Evolutionary conservation across 2,113 vertebrate genomes (phyloP).

Genomic region (Miniopterus natalensis): DNA sequence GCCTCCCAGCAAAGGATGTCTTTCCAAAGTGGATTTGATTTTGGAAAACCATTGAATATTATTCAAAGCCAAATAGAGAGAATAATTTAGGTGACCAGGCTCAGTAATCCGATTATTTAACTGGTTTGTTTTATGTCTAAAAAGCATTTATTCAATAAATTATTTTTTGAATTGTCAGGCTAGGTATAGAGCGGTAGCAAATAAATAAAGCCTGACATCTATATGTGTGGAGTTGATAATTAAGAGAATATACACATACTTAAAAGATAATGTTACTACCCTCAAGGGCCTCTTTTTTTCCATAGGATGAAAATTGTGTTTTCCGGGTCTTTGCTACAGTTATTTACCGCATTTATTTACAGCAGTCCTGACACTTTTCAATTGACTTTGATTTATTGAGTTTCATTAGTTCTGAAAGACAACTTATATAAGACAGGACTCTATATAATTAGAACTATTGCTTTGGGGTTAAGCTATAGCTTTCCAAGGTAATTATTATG

Average conservation of each 20-base stretch:
- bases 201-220: not conserved
- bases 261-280: not conserved
- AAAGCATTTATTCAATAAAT: not conserved
- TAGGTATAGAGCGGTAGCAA: not conserved
- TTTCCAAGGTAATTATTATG: not conserved
- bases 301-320: not conserved
- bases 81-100: not conserved
- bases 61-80: not conserved
- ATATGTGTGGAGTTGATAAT: not conserved
- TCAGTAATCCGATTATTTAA: not conserved
- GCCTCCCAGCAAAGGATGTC: not conserved
- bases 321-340: not conserved
- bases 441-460: not conserved
- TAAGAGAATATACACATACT: not conserved
- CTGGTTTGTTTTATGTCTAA: not conserved
- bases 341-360: not conserved
- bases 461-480: not conserved
- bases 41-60: not conserved
- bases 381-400: conserved; percentile 8
- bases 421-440: not conserved
- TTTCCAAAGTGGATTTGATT: conserved; percentile 18
- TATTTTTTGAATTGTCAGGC: not conserved
- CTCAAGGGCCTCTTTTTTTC: not conserved
- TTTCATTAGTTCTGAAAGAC: not conserved
- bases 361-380: not conserved